These are phyloP conservation scores for Pteronotus mesoamericanus DNA, from an alignment of 2,797 vertebrate genomes.

Conservation along the genomic window DNA sequence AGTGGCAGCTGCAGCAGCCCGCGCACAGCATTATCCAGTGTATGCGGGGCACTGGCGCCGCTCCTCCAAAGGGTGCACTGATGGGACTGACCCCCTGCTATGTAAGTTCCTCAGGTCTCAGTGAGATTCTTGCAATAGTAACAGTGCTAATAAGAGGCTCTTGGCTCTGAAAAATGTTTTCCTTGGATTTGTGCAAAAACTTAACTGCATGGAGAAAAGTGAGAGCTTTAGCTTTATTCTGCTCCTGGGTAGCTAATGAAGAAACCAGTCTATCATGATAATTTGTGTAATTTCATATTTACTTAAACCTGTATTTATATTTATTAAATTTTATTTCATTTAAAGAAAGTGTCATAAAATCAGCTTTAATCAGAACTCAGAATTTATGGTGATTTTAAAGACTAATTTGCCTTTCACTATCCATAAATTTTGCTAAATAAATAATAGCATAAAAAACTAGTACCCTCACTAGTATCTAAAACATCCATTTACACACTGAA, in stretches of 20 bases:
- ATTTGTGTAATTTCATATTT: background rate
- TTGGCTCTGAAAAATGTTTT: background rate
- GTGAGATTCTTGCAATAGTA: background rate
- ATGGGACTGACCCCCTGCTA: background rate
- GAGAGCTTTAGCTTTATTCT: background rate
- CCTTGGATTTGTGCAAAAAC: background rate
- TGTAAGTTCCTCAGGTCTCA: background rate
- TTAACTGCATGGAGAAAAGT: background rate
- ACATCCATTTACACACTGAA: background rate
- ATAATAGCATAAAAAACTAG: background rate
- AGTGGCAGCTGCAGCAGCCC: background rate
- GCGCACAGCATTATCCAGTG: accelerated
- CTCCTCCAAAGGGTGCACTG: background rate
- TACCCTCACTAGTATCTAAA: background rate
- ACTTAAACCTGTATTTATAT: background rate
- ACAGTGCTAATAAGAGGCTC: background rate
- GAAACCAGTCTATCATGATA: background rate
- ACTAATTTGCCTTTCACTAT: background rate
- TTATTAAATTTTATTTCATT: constrained; percentile 2
- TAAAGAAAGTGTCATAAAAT: background rate
- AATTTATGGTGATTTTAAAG: constrained; percentile 2
- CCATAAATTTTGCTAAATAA: background rate
- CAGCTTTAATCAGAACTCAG: constrained; percentile 10
- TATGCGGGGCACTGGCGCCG: accelerated
- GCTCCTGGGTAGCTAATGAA: background rate